phyloP scores from a whole-genome alignment of 2,113 vertebrate genomes.

The Panurus biarmicus region DNA sequence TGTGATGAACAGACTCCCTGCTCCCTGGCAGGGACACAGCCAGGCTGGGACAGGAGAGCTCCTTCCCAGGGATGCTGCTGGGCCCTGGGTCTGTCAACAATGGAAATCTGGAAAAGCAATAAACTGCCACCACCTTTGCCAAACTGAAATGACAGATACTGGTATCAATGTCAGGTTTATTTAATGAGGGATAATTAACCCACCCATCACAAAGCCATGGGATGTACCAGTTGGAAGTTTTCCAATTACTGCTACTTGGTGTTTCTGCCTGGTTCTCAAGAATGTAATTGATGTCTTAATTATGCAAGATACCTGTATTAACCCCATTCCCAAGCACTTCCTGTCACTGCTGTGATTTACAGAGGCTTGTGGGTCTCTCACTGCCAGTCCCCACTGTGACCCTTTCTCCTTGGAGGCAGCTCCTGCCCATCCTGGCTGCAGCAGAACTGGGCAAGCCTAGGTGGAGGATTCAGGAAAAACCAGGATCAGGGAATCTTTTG shows the following conservation, averaged over 20 bases:
- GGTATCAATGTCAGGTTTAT: background rate
- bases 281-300: background rate
- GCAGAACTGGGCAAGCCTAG: too few relatives aligned
- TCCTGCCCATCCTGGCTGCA: background rate
- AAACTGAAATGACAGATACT: background rate
- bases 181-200: conserved; percentile 7
- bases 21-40: background rate
- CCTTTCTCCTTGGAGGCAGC: background rate
- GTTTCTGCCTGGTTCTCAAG: background rate
- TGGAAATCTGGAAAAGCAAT: background rate
- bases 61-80: background rate
- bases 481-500: background rate
- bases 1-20: background rate
- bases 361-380: fast-evolving
- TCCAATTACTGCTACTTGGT: background rate
- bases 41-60: background rate
- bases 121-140: background rate
- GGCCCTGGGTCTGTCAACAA: background rate
- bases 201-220: background rate
- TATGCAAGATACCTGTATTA: background rate
- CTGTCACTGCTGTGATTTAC: background rate
- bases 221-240: background rate
- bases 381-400: background rate
- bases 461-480: background rate
- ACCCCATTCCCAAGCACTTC: background rate